Percentiles rank a stretch among this genome's conserved stretches.
Conservation (phyloP, 1,140 invertebrate species). For the Drusus annulatus region DNA sequence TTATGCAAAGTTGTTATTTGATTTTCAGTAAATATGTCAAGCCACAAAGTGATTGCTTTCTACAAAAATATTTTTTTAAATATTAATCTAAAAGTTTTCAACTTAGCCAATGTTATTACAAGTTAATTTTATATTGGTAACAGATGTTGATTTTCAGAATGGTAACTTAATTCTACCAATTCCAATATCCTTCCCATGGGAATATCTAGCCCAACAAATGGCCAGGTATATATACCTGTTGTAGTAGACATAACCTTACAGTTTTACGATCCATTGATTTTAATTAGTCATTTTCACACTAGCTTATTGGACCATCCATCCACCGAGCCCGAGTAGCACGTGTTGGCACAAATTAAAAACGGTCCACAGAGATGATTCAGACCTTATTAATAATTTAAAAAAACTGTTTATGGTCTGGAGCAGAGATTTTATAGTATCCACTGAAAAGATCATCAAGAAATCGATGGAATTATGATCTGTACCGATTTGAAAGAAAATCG, state of each 20-base stretch:
- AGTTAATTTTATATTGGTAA: too few species aligned
- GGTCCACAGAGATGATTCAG: background rate
- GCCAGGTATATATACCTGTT: background rate
- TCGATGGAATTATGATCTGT: too few species aligned
- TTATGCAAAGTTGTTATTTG: too few species aligned
- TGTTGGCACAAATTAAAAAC: background rate
- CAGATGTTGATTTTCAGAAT: background rate
- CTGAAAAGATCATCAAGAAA: too few species aligned
- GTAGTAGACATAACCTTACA: background rate
- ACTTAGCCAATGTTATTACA: too few species aligned
- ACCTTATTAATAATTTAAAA: background rate
- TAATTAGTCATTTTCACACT: constrained; percentile 20
- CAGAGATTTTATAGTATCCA: background rate
- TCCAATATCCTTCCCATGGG: background rate
- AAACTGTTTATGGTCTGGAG: background rate
- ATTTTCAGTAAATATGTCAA: too few species aligned
- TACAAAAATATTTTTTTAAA: too few species aligned
- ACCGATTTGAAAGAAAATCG: too few species aligned
- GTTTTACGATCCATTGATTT: constrained; percentile 1
- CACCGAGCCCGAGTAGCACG: background rate
- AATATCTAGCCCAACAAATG: background rate
- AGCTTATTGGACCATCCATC: background rate
- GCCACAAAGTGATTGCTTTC: too few species aligned
- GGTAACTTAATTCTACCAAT: background rate
- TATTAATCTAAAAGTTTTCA: too few species aligned